These are phyloP conservation scores for Ginglymostoma cirratum DNA, from an alignment of 2,113 vertebrate genomes.

Conservation along the genomic window DNA sequence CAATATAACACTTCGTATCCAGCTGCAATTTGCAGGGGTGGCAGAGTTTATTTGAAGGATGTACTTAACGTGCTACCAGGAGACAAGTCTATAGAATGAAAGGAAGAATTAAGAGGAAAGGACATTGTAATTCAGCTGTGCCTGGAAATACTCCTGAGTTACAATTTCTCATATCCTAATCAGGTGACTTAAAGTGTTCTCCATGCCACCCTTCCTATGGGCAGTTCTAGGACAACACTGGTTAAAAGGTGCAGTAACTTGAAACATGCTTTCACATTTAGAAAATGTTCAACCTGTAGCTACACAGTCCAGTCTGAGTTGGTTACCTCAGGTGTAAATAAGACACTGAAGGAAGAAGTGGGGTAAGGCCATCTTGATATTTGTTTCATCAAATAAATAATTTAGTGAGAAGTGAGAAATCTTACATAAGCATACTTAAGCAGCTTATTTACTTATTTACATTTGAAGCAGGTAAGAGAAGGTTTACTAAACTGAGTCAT, in stretches of 20 bases:
- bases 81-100: background rate
- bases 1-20: background rate
- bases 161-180: background rate
- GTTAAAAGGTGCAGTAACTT: background rate
- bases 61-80: background rate
- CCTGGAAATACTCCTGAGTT: background rate
- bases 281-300: background rate
- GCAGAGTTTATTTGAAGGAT: slow-evolving; percentile 18
- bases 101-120: background rate
- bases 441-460: too few species aligned
- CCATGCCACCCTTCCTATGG: background rate
- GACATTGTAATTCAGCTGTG: background rate
- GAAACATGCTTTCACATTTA: background rate
- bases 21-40: background rate
- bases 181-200: background rate
- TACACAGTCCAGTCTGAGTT: background rate
- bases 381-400: background rate
- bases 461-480: too few species aligned
- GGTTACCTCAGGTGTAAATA: background rate
- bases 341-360: background rate
- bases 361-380: background rate
- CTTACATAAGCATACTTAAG: too few species aligned
- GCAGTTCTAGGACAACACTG: background rate
- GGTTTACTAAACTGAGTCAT: too few species aligned
- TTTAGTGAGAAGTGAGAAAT: too few species aligned